Evolutionary conservation across 2,888 invertebrate genomes (phyloP).

Genomic region (Troides aeacus): DNA sequence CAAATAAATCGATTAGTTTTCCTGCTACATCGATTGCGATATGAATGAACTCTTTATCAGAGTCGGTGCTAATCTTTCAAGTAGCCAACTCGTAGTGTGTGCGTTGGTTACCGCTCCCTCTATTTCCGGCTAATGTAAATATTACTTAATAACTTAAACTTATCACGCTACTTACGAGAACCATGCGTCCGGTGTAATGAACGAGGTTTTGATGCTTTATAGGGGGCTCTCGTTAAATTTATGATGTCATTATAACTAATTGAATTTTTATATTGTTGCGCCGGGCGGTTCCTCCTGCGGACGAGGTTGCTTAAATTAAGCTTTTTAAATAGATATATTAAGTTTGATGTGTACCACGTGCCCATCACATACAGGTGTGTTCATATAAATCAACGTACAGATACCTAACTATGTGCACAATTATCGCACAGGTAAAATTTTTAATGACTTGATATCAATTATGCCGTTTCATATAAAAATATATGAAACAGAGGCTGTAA

Average conservation of each 20-base stretch:
- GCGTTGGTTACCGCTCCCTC: slow-evolving; percentile 42
- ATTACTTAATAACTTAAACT: slow-evolving; percentile 35
- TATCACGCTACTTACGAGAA: slow-evolving; percentile 14
- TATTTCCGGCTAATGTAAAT: slow-evolving; percentile 57
- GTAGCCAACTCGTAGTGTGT: slow-evolving; percentile 30
- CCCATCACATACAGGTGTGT: not conserved
- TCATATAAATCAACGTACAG: not conserved
- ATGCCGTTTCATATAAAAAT: too few species aligned
- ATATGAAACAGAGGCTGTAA: too few species aligned
- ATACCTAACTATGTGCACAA: not conserved
- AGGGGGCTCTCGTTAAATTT: slow-evolving; percentile 7
- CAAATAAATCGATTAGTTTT: not conserved
- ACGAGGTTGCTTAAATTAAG: not conserved
- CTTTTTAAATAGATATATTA: not conserved
- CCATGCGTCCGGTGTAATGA: slow-evolving; percentile 19
- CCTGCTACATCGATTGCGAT: slow-evolving; percentile 18
- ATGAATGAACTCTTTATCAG: slow-evolving; percentile 42
- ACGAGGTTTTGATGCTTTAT: slow-evolving; percentile 4
- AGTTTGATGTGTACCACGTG: not conserved
- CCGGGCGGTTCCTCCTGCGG: not conserved
- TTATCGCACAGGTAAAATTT: too few species aligned
- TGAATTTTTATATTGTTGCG: slow-evolving; percentile 7
- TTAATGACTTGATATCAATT: too few species aligned
- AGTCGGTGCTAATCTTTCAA: slow-evolving; percentile 34
- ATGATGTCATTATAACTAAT: slow-evolving; percentile 18